Conservation (phyloP, 2,113 vertebrate species). For the Anthoscopus minutus region DNA sequence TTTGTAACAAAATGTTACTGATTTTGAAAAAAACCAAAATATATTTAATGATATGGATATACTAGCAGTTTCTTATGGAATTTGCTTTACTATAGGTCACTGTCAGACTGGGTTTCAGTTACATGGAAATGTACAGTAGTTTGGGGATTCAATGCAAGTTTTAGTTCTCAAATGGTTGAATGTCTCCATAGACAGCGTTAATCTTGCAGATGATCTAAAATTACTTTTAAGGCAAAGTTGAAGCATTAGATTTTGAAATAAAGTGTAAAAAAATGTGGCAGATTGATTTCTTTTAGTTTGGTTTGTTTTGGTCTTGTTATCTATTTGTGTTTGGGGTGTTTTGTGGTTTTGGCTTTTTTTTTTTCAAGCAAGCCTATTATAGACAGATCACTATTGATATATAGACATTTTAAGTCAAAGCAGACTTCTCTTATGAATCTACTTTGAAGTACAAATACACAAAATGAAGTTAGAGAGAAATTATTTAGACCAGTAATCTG, state of each 20-base stretch:
- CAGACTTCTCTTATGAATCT: not conserved
- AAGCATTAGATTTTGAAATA: not conserved
- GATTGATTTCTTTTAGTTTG: not conserved
- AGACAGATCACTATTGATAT: not conserved
- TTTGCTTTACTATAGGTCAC: not conserved
- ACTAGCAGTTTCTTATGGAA: not conserved
- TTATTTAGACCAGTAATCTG: not conserved
- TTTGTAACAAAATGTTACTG: not conserved
- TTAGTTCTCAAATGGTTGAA: not conserved
- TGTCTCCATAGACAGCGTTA: not conserved
- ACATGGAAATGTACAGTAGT: not conserved
- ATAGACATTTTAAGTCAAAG: not conserved
- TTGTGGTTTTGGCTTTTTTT: not conserved
- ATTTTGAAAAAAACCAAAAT: not conserved
- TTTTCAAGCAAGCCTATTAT: not conserved
- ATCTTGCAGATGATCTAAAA: not conserved
- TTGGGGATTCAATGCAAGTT: not conserved
- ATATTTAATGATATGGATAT: not conserved
- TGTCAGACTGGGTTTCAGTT: not conserved
- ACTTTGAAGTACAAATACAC: not conserved
- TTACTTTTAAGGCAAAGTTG: not conserved
- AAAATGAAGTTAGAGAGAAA: not conserved
- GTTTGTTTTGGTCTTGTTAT: not conserved
- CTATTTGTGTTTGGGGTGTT: not conserved
- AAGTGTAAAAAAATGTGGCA: not conserved